Base-by-base conservation (phyloP, 2,113 vertebrate genomes). In the Boulengeromyrus knoepffleri region DNA sequence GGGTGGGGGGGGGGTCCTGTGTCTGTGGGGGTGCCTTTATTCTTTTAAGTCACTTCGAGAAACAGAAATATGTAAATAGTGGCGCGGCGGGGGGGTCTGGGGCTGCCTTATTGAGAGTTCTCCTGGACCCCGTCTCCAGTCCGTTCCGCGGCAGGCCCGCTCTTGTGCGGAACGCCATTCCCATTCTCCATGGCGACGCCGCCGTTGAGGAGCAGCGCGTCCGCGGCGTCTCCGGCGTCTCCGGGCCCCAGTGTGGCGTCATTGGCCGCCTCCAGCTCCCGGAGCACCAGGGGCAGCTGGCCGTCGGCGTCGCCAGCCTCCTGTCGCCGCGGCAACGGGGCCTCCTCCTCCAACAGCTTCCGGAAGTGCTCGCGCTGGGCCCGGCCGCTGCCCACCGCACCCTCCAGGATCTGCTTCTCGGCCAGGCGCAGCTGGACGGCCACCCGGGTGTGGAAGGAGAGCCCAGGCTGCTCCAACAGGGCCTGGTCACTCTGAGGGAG, bases 361-460 rank as follows among this genome's bases (percentile, higher is more conserved):
- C 94, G 94, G 53, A 96, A 99, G 91, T 94, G 94, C 89, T 97
- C 94, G 21, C 95, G 94, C 93, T 96, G 98, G 50, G 93, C 94
- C 0, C 95, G 95, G 0, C 98, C 97, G 0, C 96, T 97, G 92
- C 95, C 95, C 0, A 96, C 96, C 0, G 96, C 97, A 53, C 96
- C 97, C 92, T 98, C 97, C 91, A 99, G 94, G 92, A 99, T 99
- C 95, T 97, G 97, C 92, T 99, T 99, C 89, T 99, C 99, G 0
- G 98, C 98, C n/a, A 97, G 93, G 8, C 98, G 97, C 87, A 99
- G 92, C 92, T 98, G 98, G 93, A 99, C 89, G 27, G 97, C 97
- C 95, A 97, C 95, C 12, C 93, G 91, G 0, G 97, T 96, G 13
- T 98, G 97, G 3, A 95, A 92, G 0, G 97, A 96, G 5, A 99